Percentiles rank a stretch among this genome's conserved stretches.
Evolutionary conservation across 1,140 invertebrate genomes (phyloP).

Genomic region (Solen grandis): DNA sequence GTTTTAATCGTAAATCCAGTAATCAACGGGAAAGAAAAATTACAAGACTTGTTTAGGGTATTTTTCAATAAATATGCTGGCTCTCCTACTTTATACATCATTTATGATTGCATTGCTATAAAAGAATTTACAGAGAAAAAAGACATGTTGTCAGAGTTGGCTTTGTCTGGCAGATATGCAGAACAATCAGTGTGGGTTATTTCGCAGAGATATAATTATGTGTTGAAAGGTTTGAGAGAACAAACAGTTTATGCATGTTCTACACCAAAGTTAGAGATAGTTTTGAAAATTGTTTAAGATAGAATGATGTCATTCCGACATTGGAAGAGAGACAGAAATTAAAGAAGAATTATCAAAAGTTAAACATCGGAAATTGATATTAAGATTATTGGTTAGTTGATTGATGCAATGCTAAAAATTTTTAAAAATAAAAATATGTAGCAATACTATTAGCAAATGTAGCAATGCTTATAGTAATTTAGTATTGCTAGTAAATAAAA

Average conservation of each 20-base stretch:
- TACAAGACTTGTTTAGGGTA: slow-evolving; percentile 39
- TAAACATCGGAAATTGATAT: too few species aligned
- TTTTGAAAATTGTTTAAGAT: too few species aligned
- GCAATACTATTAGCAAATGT: too few species aligned
- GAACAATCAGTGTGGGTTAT: too few species aligned
- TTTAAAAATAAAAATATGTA: too few species aligned
- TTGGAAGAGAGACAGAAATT: not conserved
- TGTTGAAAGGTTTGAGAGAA: slow-evolving; percentile 25
- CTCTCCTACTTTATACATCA: slow-evolving; percentile 52
- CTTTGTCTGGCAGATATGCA: slow-evolving; percentile 38
- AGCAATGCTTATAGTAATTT: not conserved
- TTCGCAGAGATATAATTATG: slow-evolving; percentile 49
- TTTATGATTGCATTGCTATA: too few species aligned
- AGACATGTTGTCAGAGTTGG: too few species aligned
- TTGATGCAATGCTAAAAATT: not conserved
- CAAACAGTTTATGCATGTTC: slow-evolving; percentile 2
- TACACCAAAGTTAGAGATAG: slow-evolving; percentile 3
- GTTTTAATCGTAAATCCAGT: too few species aligned
- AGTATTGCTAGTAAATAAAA: not conserved
- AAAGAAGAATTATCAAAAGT: too few species aligned
- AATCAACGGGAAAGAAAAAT: too few species aligned
- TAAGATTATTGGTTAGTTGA: slow-evolving; percentile 13
- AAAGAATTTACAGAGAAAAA: slow-evolving; percentile 54
- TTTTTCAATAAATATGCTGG: slow-evolving; percentile 34
- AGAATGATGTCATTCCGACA: too few species aligned